Evolutionary conservation across 2,888 invertebrate genomes (phyloP).

Genomic region (Apamea crenata): DNA sequence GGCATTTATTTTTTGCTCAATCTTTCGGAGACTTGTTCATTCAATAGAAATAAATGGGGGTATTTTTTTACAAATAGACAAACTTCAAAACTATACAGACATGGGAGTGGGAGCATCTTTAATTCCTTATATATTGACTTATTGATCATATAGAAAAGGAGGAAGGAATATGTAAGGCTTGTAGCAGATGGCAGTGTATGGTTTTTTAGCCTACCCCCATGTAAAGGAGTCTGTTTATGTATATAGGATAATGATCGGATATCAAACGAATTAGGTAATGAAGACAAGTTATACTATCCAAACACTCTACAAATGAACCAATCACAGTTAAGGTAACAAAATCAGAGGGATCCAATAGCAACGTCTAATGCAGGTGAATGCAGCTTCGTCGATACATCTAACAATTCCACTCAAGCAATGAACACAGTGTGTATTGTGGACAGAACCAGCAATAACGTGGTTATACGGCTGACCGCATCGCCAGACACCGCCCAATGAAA

Average conservation of each 20-base stretch:
- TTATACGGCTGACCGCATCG: constrained; percentile 24
- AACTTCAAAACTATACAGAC: too few relatives aligned
- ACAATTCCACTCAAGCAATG: background rate
- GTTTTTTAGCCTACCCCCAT: background rate
- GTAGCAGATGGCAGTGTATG: background rate
- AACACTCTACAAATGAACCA: background rate
- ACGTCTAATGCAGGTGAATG: constrained; percentile 5
- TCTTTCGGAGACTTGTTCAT: too few relatives aligned
- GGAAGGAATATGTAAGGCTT: background rate
- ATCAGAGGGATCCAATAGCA: background rate
- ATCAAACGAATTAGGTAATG: background rate
- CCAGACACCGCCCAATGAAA: constrained; percentile 20
- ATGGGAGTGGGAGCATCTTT: too few relatives aligned
- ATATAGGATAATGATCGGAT: background rate
- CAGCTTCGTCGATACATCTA: background rate
- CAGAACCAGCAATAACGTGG: constrained; percentile 9
- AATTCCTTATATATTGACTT: too few relatives aligned
- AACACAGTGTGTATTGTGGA: constrained; percentile 18
- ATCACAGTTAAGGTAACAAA: background rate
- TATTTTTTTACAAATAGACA: too few relatives aligned
- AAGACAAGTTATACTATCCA: background rate
- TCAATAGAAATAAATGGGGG: too few relatives aligned
- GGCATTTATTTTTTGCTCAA: too few relatives aligned
- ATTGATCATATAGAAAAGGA: background rate
- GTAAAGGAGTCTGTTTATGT: background rate